Evolutionary conservation across 1,140 invertebrate species (phyloP), one percentile per base, ranked within the genome.

Genomic region (Drosophila kikkawai): DNA sequence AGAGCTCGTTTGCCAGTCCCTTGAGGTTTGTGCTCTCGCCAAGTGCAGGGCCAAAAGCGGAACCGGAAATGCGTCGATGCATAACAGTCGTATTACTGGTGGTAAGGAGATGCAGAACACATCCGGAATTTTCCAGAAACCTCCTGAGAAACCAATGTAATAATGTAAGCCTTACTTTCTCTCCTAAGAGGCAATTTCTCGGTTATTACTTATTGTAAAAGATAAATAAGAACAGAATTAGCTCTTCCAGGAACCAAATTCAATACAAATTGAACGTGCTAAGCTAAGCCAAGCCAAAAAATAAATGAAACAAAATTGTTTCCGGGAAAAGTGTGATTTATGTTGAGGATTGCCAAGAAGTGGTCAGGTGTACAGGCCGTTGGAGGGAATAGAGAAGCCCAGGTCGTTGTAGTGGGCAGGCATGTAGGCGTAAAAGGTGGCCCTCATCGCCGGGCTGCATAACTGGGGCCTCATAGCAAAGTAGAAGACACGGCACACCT

Each of bases 61-160:
- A 83, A 87, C 15, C 77, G 84, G 84, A 88, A 75, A 75, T 88
- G 84, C 84, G 58, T 69, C 50, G 73, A 79, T 80, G 84, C 84
- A 80, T 78, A 75, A 45, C 60, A 78, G 55, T 85, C 53, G 66
- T 26, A 57, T 39, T n/a, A 29, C 50, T 58, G 47, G 68, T 47
- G 19, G n/a, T n/a, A 36, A 44, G 37, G 22, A 37, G 22, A 17
- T 41, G 55, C 7, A 9, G 36, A 7, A n/a, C 26, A 29, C 26
- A 41, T 37, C 9, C 36, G 41, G 55, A 11, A 17, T 26, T 8
- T 17, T 57, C 11, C 19, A 42, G 55, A n/a, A 37, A 39, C 36
- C 51, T 11, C n/a, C 11, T 19, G 32, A 36, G 6, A 9, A 4
- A 2, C 5, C 44, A 7, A 7, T 6, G 12, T 4, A 47, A 26